phyloP scores from a whole-genome alignment of 2,888 invertebrate genomes.

The Volucella bombylans region DNA sequence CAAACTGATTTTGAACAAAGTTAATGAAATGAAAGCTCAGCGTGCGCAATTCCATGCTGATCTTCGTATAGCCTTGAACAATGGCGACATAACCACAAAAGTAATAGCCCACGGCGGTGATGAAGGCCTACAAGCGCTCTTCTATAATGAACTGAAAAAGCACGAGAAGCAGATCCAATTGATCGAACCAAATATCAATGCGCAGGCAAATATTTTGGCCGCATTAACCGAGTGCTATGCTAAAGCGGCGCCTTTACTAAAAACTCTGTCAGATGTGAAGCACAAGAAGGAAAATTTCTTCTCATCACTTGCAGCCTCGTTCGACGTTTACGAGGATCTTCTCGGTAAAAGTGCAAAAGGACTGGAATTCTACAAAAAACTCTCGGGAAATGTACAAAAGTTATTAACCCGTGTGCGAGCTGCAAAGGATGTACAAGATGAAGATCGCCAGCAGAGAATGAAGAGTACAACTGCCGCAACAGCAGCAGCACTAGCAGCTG shows the following conservation, averaged over 20 bases:
- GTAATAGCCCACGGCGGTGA: constrained; percentile 89
- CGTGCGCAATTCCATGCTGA: too few relatives aligned
- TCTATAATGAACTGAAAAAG: constrained; percentile 93
- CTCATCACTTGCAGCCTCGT: constrained; percentile 89
- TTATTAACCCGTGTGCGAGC: too few relatives aligned
- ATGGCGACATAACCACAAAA: constrained; percentile 94
- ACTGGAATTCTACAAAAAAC: too few relatives aligned
- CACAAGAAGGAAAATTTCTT: constrained; percentile 86
- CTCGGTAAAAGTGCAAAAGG: constrained; percentile 94
- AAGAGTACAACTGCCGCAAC: constrained; percentile 79
- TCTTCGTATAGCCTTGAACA: constrained; percentile 90
- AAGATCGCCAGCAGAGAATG: constrained; percentile 91
- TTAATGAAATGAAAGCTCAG: constrained; percentile 96
- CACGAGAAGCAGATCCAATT: too few relatives aligned
- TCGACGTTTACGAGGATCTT: constrained; percentile 95
- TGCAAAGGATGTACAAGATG: too few relatives aligned
- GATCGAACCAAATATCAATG: too few relatives aligned
- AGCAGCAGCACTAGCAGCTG: constrained; percentile 12
- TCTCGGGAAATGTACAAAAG: too few relatives aligned
- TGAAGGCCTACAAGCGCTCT: constrained; percentile 86
- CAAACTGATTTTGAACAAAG: constrained; percentile 91
- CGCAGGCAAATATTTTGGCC: constrained; percentile 94
- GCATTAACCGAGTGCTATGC: constrained; percentile 96
- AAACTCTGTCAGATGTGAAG: too few relatives aligned
- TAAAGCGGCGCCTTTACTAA: constrained; percentile 90